phyloP scores from a whole-genome alignment of 2,113 vertebrate species.

The Pipra filicauda region DNA sequence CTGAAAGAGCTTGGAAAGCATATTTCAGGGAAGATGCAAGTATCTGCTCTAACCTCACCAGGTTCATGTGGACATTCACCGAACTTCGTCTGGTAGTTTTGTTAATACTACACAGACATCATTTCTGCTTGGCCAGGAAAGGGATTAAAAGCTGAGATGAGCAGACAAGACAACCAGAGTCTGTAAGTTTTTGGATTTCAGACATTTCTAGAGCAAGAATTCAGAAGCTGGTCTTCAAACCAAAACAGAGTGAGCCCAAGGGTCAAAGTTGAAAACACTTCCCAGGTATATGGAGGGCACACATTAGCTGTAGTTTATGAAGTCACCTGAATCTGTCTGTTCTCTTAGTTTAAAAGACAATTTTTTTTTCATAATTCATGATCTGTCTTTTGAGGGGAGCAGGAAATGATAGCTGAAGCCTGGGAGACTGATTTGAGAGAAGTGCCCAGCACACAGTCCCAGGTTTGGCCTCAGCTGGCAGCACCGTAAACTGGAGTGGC shows the following conservation, averaged over 20 bases:
- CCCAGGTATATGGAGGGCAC: background rate
- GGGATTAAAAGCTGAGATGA: background rate
- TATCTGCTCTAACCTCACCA: background rate
- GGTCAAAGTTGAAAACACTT: background rate
- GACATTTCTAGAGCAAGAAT: background rate
- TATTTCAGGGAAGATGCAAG: background rate
- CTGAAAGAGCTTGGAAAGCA: background rate
- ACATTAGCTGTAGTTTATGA: background rate
- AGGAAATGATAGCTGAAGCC: background rate
- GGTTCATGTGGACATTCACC: background rate
- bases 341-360: background rate
- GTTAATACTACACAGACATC: rapidly evolving
- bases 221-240: background rate
- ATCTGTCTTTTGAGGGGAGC: background rate
- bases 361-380: background rate
- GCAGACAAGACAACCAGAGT: background rate
- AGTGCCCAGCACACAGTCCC: background rate
- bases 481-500: background rate
- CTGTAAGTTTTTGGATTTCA: background rate
- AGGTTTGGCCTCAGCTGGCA: background rate
- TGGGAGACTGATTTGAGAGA: background rate
- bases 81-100: background rate
- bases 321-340: background rate
- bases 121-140: background rate
- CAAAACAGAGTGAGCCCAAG: background rate